A percentile compares a stretch with the other conserved stretches of the same genome.
These are phyloP conservation scores for Phrynocephalus vlangalii DNA, from an alignment of 2,797 vertebrate genomes.

Conservation along the genomic window DNA sequence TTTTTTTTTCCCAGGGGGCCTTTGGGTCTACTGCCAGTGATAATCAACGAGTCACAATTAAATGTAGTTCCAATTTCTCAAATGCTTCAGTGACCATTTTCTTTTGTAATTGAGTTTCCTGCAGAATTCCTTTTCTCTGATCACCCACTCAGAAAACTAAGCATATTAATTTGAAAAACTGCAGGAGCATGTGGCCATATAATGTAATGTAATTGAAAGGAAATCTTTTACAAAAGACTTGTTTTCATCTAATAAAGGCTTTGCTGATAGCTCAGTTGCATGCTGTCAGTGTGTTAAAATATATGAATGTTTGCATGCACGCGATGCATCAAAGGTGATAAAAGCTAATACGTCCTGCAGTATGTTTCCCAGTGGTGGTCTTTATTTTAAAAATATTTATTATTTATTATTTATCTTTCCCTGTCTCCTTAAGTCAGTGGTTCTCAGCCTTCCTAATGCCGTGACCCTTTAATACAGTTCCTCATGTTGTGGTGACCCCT, in stretches of 20 bases:
- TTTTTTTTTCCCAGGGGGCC: conserved; percentile 60
- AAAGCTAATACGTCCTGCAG: conserved; percentile 61
- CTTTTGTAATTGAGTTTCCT: conserved; percentile 78
- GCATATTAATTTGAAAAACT: conserved; percentile 80
- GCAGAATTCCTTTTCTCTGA: conserved; percentile 74
- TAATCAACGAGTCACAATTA: conserved; percentile 78
- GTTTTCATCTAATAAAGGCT: conserved; percentile 83
- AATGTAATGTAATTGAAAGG: conserved; percentile 78
- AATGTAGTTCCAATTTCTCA: conserved; percentile 71
- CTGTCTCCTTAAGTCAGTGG: background rate
- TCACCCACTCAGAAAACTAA: conserved; percentile 74
- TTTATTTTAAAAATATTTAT: background rate
- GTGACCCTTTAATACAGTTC: no score
- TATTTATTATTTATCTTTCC: conserved; percentile 8
- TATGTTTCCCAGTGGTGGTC: conserved; percentile 19
- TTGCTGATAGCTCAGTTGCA: conserved; percentile 66
- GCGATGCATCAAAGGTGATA: conserved; percentile 64
- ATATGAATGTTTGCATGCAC: conserved; percentile 57
- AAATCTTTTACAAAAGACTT: conserved; percentile 82
- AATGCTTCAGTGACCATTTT: conserved; percentile 79
- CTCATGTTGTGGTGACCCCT: no score
- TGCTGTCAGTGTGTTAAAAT: conserved; percentile 78
- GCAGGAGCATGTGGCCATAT: conserved; percentile 70
- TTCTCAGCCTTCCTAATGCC: no score
- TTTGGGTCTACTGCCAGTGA: conserved; percentile 69